Percentiles rank a stretch among this genome's conserved stretches.
Evolutionary conservation across 2,113 vertebrate species (phyloP).

Genomic region (Cariama cristata): DNA sequence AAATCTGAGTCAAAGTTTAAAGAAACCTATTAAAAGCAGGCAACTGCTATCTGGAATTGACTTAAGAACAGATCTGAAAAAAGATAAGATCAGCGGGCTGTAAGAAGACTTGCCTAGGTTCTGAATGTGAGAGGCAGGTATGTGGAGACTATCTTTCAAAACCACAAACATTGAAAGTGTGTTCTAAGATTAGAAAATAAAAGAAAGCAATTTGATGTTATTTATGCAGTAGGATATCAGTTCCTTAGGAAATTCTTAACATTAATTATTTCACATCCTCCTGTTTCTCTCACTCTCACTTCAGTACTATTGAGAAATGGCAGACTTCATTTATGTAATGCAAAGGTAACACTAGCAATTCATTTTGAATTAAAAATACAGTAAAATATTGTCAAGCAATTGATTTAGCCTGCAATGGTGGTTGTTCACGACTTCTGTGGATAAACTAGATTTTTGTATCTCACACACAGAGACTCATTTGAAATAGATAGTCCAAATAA

Average conservation of each 20-base stretch:
- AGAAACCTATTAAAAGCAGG: background rate
- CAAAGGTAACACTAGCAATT: background rate
- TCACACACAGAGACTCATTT: background rate
- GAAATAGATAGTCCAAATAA: background rate
- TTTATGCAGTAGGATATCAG: background rate
- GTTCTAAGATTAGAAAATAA: background rate
- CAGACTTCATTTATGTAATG: background rate
- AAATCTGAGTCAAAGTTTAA: background rate
- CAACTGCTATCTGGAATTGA: background rate
- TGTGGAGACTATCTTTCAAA: background rate
- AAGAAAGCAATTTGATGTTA: background rate
- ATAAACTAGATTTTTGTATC: background rate
- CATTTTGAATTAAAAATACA: background rate
- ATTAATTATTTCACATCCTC: fast-evolving
- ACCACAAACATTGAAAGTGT: background rate
- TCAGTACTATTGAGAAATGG: background rate
- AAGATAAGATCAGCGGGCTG: background rate
- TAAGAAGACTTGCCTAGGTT: background rate
- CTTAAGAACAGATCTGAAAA: background rate
- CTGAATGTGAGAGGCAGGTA: background rate
- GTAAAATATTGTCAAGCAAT: background rate
- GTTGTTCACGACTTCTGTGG: background rate
- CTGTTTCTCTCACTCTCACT: background rate
- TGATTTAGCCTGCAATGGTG: background rate
- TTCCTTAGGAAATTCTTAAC: background rate